A percentile compares a stretch with the other conserved stretches of the same genome.
Conservation (phyloP, 2,888 invertebrate species). For the Scaptomyza tumidula region DNA sequence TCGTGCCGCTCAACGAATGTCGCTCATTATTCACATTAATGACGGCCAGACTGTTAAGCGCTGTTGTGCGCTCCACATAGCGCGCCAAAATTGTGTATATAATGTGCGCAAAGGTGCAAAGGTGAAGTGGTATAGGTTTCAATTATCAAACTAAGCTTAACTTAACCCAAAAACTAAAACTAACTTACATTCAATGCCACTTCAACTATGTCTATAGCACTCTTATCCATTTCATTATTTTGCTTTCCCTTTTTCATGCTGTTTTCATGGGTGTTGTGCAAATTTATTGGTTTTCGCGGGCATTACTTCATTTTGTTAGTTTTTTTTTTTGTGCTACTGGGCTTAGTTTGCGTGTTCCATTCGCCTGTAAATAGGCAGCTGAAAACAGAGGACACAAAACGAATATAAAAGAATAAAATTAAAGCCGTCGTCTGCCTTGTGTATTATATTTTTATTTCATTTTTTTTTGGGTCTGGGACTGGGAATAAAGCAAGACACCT, state of each 20-base stretch:
- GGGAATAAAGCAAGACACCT: conserved; percentile 52
- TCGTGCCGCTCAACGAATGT: conserved; percentile 40
- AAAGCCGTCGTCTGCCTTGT: conserved; percentile 66
- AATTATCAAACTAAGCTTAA: neutral
- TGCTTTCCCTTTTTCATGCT: conserved; percentile 32
- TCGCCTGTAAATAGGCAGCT: conserved; percentile 69
- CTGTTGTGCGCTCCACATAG: conserved; percentile 17
- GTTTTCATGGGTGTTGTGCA: conserved; percentile 45
- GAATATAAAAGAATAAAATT: conserved; percentile 47
- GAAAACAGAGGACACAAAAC: conserved; percentile 23
- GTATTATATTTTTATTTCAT: neutral
- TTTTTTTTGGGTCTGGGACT: conserved; percentile 25
- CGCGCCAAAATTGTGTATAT: conserved; percentile 4
- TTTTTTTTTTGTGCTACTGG: conserved; percentile 28
- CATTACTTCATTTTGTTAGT: conserved; percentile 51
- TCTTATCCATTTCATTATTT: conserved; percentile 45
- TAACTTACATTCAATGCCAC: conserved; percentile 5
- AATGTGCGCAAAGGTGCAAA: neutral
- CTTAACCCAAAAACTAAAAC: too few relatives aligned
- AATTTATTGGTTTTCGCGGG: conserved; percentile 71
- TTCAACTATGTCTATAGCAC: conserved; percentile 14
- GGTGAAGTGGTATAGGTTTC: neutral
- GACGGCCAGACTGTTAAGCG: conserved; percentile 47
- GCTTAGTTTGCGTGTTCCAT: conserved; percentile 70
- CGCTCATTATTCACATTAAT: conserved; percentile 74